Base-by-base conservation (phyloP, 2,888 invertebrate species). In the Drosophila atripex region DNA sequence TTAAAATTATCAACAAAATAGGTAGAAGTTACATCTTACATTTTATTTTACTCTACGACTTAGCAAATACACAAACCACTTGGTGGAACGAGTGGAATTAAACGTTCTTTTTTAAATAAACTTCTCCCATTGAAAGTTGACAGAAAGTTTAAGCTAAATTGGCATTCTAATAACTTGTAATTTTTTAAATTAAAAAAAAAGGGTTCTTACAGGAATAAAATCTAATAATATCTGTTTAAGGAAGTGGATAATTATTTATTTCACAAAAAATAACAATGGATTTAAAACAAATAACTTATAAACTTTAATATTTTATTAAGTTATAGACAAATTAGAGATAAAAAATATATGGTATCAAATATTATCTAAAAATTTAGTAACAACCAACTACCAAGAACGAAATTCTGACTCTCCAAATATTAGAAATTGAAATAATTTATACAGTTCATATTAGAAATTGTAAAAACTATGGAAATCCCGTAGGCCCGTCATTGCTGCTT, bases 1-100 rank as follows among this genome's bases (percentile, higher is more conserved):
- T 28, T 9, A 8, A 0, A 3, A 9, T 28, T 28, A 9, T 28
- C 7, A 28, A 1, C 28, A 9, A 8, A 9, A 1, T 28, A 28
- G 7, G 9, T 3, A 28, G 0, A 9, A 2, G 2, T 9, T 28
- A 28, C 8, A 28, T 28, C 9, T 28, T 28, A 28, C 28, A 28
- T 32, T 11, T 11, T 23, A 23, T 38, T 51, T 23, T 51, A 51
- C 51, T 4, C 18, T 1, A 7, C 4, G 5, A 2, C 1, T 12
- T 52, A 52, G 41, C 23, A 11, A 12, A 25, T 52, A 4, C 52
- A 16, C 23, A 12, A 52, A 52, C 51, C 51, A 14, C 0, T 32
- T 14, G n/a, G 0, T 0, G 2, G 4, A 18, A 9, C 3, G 1
- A 0, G 35, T 35, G 35, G 18, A 30, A 11, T 3, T 9, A 21